phyloP scores from a whole-genome alignment of 1,140 invertebrate genomes.

The Leptonema lineaticorne region DNA sequence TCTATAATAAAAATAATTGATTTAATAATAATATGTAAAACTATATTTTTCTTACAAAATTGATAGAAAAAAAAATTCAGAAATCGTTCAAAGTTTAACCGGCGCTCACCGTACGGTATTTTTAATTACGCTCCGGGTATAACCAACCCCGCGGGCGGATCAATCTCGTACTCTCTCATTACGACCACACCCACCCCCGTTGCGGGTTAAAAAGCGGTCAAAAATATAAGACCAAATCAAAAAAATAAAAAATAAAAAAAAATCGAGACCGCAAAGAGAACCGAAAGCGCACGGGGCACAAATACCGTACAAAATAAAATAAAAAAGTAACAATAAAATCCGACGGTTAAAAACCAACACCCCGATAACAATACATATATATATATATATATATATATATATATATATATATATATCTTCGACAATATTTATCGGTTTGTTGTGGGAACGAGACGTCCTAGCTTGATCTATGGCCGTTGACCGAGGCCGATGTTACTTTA shows the following conservation, averaged over 20 bases:
- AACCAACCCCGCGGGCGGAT: constrained; percentile 28
- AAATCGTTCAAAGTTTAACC: too few relatives aligned
- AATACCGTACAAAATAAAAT: not conserved
- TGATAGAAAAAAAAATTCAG: too few relatives aligned
- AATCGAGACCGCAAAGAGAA: too few relatives aligned
- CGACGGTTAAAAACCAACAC: constrained; percentile 29
- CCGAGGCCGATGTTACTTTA: too few relatives aligned
- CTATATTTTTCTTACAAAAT: too few relatives aligned
- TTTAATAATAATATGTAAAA: too few relatives aligned
- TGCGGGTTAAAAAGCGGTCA: not conserved
- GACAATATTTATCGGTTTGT: constrained; percentile 28
- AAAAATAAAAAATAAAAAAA: too few relatives aligned
- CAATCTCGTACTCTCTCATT: constrained; percentile 30
- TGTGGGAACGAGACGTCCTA: constrained; percentile 1
- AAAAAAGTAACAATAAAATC: too few relatives aligned
- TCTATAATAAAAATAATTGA: too few relatives aligned
- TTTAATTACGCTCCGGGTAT: constrained; percentile 34
- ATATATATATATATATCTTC: too few relatives aligned
- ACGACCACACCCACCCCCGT: not conserved
- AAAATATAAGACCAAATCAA: not conserved
- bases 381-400: too few relatives aligned
- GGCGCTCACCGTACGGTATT: constrained; percentile 33
- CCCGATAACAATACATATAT: constrained; percentile 30
- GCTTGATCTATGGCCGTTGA: constrained; percentile 4
- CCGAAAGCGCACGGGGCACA: too few relatives aligned